Conservation (phyloP, 2,113 vertebrate genomes). For the Daphoenositta chrysoptera region DNA sequence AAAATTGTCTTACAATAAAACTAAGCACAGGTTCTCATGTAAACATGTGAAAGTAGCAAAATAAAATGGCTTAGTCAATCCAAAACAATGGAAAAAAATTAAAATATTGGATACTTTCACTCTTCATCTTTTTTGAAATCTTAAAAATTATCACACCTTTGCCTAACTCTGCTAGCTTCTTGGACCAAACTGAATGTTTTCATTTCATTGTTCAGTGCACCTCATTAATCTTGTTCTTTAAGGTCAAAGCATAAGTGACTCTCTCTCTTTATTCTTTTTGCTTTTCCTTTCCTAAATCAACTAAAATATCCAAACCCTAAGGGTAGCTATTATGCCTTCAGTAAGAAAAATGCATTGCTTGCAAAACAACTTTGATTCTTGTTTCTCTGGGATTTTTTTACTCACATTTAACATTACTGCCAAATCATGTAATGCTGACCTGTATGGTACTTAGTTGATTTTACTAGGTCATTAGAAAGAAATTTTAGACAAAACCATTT, state of each 20-base stretch:
- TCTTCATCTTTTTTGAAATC: background rate
- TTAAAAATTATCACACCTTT: background rate
- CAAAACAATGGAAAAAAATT: background rate
- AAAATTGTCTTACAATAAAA: background rate
- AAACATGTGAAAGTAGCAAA: background rate
- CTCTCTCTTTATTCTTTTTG: background rate
- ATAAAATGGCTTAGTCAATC: background rate
- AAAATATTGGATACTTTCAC: background rate
- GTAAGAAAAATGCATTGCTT: constrained; percentile 37
- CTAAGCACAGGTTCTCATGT: background rate
- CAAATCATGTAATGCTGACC: background rate
- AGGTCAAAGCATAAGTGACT: background rate
- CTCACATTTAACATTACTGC: background rate
- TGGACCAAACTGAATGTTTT: background rate
- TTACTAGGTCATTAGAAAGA: constrained; percentile 5
- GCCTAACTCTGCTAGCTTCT: background rate
- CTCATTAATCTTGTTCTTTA: constrained; percentile 47
- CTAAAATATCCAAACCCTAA: constrained; percentile 15
- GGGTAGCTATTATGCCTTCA: constrained; percentile 26
- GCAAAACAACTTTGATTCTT: constrained; percentile 29
- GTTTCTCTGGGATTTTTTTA: constrained; percentile 5
- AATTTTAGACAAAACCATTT: background rate
- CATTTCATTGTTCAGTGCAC: constrained; percentile 7
- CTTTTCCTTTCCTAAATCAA: constrained; percentile 11
- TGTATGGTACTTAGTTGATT: background rate